These are phyloP conservation scores for Clarias magur DNA, from an alignment of 2,113 vertebrate genomes.

Conservation along the genomic window DNA sequence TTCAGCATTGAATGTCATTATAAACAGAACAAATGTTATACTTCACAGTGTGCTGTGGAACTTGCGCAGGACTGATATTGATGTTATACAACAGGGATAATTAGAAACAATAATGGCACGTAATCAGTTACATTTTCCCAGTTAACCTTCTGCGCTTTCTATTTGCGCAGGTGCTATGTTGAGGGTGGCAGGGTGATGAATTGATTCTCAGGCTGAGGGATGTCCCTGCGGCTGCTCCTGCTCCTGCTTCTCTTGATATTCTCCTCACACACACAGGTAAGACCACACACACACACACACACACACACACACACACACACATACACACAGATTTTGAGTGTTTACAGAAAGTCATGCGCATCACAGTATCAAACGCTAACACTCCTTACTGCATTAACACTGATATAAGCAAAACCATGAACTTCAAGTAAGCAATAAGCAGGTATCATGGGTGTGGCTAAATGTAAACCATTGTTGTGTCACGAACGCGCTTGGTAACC, in stretches of 20 bases:
- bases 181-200: constrained; percentile 3
- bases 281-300: not conserved
- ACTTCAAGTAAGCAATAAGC: not conserved
- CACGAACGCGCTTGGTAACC: no score
- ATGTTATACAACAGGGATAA: not conserved
- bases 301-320: constrained; percentile 27
- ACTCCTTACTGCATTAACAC: no score
- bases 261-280: constrained; percentile 51
- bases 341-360: not conserved
- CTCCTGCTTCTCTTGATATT: constrained; percentile 44
- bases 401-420: not conserved
- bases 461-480: not conserved
- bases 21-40: not conserved
- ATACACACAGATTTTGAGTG: not conserved
- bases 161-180: constrained; percentile 32
- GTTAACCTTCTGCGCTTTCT: not conserved
- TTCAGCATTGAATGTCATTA: not conserved
- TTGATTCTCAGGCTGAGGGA: constrained; percentile 36
- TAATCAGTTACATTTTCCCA: not conserved
- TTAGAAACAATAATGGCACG: no score
- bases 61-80: not conserved
- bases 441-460: not conserved
- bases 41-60: not conserved
- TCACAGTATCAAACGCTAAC: not conserved
- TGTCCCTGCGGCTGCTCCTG: constrained; percentile 48